Evolutionary conservation across 2,888 invertebrate genomes (phyloP).

Genomic region (Atethmia centrago): DNA sequence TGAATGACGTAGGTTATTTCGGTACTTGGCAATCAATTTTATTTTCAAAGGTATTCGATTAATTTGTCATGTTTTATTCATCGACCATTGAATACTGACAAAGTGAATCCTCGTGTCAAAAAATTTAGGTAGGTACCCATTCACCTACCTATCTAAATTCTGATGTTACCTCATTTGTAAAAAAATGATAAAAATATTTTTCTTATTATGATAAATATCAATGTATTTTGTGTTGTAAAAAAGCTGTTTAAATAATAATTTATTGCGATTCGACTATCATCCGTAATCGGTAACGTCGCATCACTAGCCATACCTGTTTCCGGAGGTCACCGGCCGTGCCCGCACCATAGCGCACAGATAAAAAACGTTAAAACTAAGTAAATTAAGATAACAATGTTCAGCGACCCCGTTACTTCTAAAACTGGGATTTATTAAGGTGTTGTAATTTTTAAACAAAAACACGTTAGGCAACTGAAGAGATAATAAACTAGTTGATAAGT

Average conservation of each 20-base stretch:
- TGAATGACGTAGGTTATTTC: slow-evolving; percentile 5
- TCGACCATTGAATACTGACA: background rate
- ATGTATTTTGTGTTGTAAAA: background rate
- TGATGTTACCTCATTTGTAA: too few species aligned
- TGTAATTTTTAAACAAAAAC: slow-evolving; percentile 43
- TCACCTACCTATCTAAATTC: background rate
- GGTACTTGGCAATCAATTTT: slow-evolving; percentile 5
- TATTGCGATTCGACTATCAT: slow-evolving; percentile 10
- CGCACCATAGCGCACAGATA: slow-evolving; percentile 63
- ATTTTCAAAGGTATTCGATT: slow-evolving; percentile 4
- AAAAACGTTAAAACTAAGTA: slow-evolving; percentile 52
- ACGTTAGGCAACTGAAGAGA: slow-evolving; percentile 42
- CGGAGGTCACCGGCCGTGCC: slow-evolving; percentile 70
- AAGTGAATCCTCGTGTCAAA: background rate
- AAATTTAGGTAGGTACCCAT: background rate
- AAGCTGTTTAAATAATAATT: background rate
- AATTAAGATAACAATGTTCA: slow-evolving; percentile 60
- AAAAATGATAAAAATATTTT: too few species aligned
- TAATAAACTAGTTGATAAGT: slow-evolving; percentile 25
- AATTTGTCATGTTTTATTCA: slow-evolving; percentile 3
- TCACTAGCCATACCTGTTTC: slow-evolving; percentile 69
- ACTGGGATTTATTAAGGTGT: slow-evolving; percentile 44
- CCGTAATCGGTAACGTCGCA: slow-evolving; percentile 43
- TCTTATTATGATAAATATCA: too few species aligned
- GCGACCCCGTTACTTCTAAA: slow-evolving; percentile 52